phyloP scores from a whole-genome alignment of 2,113 vertebrate genomes.

The Pandion haliaetus region DNA sequence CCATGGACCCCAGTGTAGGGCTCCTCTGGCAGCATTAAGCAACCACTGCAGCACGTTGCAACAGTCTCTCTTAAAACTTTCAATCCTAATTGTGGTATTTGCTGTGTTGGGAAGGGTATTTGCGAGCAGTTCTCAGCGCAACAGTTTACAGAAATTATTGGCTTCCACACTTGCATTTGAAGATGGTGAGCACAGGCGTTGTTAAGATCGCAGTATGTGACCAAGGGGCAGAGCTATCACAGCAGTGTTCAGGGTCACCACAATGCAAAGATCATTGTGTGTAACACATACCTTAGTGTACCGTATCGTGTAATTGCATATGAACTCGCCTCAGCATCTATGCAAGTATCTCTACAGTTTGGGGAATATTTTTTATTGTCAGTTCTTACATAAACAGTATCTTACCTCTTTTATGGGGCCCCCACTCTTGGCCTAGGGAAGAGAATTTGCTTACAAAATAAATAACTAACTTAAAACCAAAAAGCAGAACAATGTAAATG shows the following conservation, averaged over 20 bases:
- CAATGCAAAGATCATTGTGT: rapidly evolving
- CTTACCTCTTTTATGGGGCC: not conserved
- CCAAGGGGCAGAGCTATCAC: not conserved
- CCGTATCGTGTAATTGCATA: rapidly evolving
- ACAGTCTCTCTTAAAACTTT: not conserved
- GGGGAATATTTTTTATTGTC: not conserved
- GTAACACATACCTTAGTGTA: too few species aligned
- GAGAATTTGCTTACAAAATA: not conserved
- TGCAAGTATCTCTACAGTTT: not conserved
- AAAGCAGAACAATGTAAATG: not conserved
- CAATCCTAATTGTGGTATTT: not conserved
- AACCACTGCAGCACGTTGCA: not conserved
- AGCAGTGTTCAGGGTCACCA: not conserved
- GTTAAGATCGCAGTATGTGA: not conserved
- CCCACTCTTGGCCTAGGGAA: not conserved
- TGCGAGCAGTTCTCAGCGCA: not conserved
- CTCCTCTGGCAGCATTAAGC: not conserved
- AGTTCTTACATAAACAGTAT: rapidly evolving
- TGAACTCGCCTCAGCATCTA: not conserved
- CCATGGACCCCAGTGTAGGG: rapidly evolving
- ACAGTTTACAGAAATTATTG: not conserved
- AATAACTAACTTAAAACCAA: not conserved
- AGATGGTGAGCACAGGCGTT: rapidly evolving
- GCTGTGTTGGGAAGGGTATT: not conserved
- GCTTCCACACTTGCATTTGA: not conserved